Percentiles rank a stretch among this genome's conserved stretches.
Conservation (phyloP, 2,888 invertebrate species). For the Ophion ventricosus region DNA sequence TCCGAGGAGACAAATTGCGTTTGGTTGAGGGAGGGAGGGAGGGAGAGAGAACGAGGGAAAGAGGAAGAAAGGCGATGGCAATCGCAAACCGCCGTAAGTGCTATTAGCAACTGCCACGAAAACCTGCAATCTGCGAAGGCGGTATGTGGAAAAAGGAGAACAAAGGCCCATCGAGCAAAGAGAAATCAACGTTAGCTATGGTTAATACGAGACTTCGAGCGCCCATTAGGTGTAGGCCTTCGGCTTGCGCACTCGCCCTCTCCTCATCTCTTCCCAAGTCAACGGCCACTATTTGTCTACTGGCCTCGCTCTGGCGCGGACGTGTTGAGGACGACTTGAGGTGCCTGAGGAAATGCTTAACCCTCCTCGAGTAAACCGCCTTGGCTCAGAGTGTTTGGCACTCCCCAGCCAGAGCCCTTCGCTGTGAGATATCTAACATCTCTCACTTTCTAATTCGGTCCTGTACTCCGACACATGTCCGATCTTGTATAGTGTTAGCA, state of each 20-base stretch:
- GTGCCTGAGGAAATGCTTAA: slow-evolving; percentile 65
- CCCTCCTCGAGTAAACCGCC: slow-evolving; percentile 57
- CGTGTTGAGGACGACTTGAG: slow-evolving; percentile 67
- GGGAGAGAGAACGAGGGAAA: slow-evolving; percentile 32
- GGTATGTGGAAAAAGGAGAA: slow-evolving; percentile 22
- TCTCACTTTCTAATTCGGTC: slow-evolving; percentile 23
- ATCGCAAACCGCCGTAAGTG: slow-evolving; percentile 69
- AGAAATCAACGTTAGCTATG: slow-evolving; percentile 75
- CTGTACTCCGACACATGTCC: slow-evolving; percentile 13
- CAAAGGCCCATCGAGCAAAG: slow-evolving; percentile 61
- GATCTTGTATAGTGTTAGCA: not conserved
- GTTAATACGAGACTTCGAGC: slow-evolving; percentile 65
- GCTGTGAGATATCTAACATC: slow-evolving; percentile 33
- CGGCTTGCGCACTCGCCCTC: slow-evolving; percentile 39
- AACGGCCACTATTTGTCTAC: slow-evolving; percentile 65
- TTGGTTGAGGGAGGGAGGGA: slow-evolving; percentile 41
- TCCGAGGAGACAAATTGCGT: slow-evolving; percentile 65
- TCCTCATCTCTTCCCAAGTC: slow-evolving; percentile 24
- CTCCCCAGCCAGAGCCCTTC: slow-evolving; percentile 22
- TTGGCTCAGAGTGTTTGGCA: slow-evolving; percentile 50
- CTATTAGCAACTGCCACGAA: slow-evolving; percentile 79
- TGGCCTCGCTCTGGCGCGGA: slow-evolving; percentile 65
- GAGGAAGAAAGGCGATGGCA: slow-evolving; percentile 65
- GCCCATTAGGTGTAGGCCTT: slow-evolving; percentile 61
- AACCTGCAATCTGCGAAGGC: slow-evolving; percentile 77